Base-by-base conservation (phyloP, 2,888 invertebrate species). In the Stratiomys singularior region DNA sequence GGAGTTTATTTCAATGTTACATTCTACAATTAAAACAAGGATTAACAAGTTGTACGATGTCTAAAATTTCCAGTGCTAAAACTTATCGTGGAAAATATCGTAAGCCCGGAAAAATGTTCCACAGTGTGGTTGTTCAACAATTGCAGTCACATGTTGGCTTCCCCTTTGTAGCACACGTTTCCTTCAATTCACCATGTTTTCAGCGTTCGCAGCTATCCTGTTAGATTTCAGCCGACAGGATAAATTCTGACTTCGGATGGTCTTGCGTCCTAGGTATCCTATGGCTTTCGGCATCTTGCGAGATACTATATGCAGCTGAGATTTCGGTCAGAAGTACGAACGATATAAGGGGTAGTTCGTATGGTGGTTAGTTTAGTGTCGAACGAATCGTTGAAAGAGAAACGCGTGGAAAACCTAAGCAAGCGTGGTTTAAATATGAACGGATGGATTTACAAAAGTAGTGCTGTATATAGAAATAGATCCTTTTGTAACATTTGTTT, bases 331-430 rank as follows among this genome's bases (percentile, higher is more conserved):
- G 69, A 74, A 74, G 30, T 30, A 69, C 46, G 69, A 69, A 47
- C 13, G 9, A 78, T 79, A 79, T 79, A 79, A 77, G 79, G 79
- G 79, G 78, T 78, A 78, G 71, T 63, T 66, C 64, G 71, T 28
- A 30, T 44, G 63, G 76, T 52, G 56, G 77, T 78, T 77, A 79
- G 77, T 79, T 79, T 77, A 79, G 79, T 79, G 69, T 77, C 72
- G 78, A 78, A 76, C 46, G 79, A 72, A 77, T 64, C 74, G 71
- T 72, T 44, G 76, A 78, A n/a, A 76, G 52, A 46, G 9, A 37
- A 60, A 67, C 64, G 47, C 67, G 76, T 76, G 76, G 15, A 76
- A 28, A n/a, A n/a, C n/a, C 21, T 72, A 56, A 28, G 72, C 56
- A 18, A 30, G 69, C 25, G 46, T n/a, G 23, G 21, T 25, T 25